phyloP scores from a whole-genome alignment of 2,888 invertebrate species.

The Chelonus formosanus region DNA sequence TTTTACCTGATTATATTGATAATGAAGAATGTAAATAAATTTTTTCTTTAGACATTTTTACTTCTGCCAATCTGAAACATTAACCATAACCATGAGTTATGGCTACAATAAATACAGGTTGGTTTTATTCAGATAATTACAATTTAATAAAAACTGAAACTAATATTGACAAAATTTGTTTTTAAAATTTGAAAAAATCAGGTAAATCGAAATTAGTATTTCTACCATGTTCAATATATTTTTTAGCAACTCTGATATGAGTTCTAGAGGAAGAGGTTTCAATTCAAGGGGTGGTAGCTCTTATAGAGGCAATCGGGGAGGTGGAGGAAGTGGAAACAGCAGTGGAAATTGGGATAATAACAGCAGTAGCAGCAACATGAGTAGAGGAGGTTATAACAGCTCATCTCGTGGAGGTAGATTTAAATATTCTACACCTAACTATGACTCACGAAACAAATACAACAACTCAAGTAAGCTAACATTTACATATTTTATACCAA shows the following conservation, averaged over 20 bases:
- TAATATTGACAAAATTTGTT: not conserved
- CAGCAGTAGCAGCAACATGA: constrained; percentile 48
- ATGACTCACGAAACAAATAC: constrained; percentile 59
- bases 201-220: not conserved
- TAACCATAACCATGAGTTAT: constrained; percentile 54
- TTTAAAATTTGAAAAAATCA: no score
- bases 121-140: constrained; percentile 38
- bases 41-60: constrained; percentile 46
- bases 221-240: constrained; percentile 6
- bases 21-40: constrained; percentile 1
- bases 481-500: not conserved
- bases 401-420: constrained; percentile 59
- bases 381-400: constrained; percentile 55
- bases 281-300: constrained; percentile 57
- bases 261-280: constrained; percentile 59
- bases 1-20: not conserved
- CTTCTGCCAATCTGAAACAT: constrained; percentile 42
- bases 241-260: constrained; percentile 53
- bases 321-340: constrained; percentile 52
- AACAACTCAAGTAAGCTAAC: constrained; percentile 49
- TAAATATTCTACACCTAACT: constrained; percentile 57
- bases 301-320: constrained; percentile 58
- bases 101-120: constrained; percentile 59
- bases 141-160: not conserved
- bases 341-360: constrained; percentile 53